A percentile compares a stretch with the other conserved stretches of the same genome.
These are phyloP conservation scores for Phoeniculus purpureus DNA, from an alignment of 2,797 vertebrate species.

Conservation along the genomic window DNA sequence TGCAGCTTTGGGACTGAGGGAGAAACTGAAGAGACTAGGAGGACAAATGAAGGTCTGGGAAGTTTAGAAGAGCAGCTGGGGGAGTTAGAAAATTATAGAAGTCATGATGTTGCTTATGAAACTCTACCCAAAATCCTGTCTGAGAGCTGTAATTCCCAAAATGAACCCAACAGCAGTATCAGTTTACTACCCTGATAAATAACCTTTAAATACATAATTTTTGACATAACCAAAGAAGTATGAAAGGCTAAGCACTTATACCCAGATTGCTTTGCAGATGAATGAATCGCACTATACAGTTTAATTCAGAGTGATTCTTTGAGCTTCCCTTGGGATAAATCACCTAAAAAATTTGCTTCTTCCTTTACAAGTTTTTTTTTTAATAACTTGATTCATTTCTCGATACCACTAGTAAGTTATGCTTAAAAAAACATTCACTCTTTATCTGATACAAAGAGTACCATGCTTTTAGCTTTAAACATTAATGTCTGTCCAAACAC, in stretches of 20 bases:
- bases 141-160: constrained; percentile 42
- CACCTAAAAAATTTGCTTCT: neutral
- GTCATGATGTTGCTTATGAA: constrained; percentile 16
- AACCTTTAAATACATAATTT: constrained; percentile 33
- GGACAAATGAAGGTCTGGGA: neutral
- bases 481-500: neutral
- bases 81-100: constrained; percentile 26
- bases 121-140: constrained; percentile 35
- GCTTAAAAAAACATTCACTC: neutral
- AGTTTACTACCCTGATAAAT: constrained; percentile 38
- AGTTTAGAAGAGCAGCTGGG: constrained; percentile 36
- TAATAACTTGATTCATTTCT: neutral
- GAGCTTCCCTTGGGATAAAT: neutral
- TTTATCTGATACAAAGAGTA: neutral
- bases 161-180: constrained; percentile 13
- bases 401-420: neutral
- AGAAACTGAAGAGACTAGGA: neutral
- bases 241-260: constrained; percentile 16
- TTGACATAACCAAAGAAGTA: constrained; percentile 12
- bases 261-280: neutral
- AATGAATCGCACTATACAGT: neutral
- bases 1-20: neutral
- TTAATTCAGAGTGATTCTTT: neutral
- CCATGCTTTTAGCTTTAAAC: neutral
- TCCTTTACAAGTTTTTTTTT: neutral